phyloP scores from a whole-genome alignment of 2,797 vertebrate species.

The Arrhamphus sclerolepis region DNA sequence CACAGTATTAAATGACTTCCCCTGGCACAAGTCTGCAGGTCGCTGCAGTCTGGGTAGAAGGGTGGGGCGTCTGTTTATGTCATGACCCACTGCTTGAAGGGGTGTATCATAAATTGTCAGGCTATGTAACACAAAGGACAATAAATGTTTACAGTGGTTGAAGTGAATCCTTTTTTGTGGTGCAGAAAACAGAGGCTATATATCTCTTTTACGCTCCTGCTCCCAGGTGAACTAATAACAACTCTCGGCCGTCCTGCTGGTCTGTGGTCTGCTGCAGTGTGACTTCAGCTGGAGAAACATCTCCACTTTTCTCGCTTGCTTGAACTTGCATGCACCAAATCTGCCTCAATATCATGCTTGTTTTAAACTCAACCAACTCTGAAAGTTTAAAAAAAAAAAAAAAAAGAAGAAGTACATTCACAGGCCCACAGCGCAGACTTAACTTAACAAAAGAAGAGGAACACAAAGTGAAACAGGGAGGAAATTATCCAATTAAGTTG shows the following conservation, averaged over 20 bases:
- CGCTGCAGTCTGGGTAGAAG: constrained; percentile 59
- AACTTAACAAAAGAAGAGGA: constrained; percentile 53
- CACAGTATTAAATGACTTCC: constrained; percentile 64
- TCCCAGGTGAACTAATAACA: constrained; percentile 49
- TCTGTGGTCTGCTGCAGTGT: constrained; percentile 13
- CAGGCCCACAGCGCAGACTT: constrained; percentile 46
- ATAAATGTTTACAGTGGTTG: constrained; percentile 65
- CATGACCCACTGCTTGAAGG: constrained; percentile 47
- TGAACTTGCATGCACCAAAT: constrained; percentile 15
- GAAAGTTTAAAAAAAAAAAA: constrained; percentile 42
- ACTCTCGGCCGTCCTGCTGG: constrained; percentile 12
- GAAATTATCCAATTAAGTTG: constrained; percentile 77
- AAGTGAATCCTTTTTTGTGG: constrained; percentile 46
- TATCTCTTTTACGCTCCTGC: constrained; percentile 23
- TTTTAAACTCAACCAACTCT: constrained; percentile 23
- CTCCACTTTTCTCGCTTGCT: constrained; percentile 7
- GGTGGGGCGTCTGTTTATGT: constrained; percentile 65
- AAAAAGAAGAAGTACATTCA: constrained; percentile 42
- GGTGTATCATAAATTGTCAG: constrained; percentile 61
- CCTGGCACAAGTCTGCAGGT: constrained; percentile 57
- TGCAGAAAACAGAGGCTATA: constrained; percentile 35
- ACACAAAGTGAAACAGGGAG: constrained; percentile 55
- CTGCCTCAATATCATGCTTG: constrained; percentile 6
- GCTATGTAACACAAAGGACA: constrained; percentile 56
- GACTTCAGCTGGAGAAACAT: constrained; percentile 15